Conservation (phyloP, 2,888 invertebrate species). For the Sphaerophoria rueppellii region DNA sequence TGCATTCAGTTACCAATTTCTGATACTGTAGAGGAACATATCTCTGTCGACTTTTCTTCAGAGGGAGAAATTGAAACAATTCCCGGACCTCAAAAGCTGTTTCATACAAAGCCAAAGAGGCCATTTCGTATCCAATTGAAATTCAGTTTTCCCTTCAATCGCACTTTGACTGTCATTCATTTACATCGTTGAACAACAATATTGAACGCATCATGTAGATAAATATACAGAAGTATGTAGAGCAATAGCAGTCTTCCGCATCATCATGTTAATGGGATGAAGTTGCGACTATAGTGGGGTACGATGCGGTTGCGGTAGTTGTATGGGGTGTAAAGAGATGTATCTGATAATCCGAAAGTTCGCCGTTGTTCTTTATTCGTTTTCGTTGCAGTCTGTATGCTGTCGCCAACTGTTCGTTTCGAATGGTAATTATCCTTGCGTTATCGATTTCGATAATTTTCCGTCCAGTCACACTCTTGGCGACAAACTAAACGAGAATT, state of each 20-base stretch:
- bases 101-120: no score
- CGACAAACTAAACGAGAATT: background rate
- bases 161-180: constrained; percentile 56
- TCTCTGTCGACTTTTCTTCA: no score
- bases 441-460: constrained; percentile 71
- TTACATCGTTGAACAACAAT: constrained; percentile 43
- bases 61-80: no score
- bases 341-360: constrained; percentile 21
- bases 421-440: constrained; percentile 67
- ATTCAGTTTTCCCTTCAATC: constrained; percentile 56
- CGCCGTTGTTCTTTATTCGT: constrained; percentile 28
- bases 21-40: no score
- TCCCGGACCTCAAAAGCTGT: no score
- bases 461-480: constrained; percentile 60
- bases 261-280: constrained; percentile 39
- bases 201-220: constrained; percentile 37
- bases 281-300: background rate
- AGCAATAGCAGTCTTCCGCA: constrained; percentile 34
- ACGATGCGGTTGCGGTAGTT: background rate
- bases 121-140: constrained; percentile 50
- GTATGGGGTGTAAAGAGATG: background rate
- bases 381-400: constrained; percentile 60
- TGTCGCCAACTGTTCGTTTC: constrained; percentile 68
- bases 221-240: background rate
- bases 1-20: no score